Percentiles rank a stretch among this genome's conserved stretches.
phyloP scores from a whole-genome alignment of 2,797 vertebrate species.

The Xiphorhynchus erythropygius region DNA sequence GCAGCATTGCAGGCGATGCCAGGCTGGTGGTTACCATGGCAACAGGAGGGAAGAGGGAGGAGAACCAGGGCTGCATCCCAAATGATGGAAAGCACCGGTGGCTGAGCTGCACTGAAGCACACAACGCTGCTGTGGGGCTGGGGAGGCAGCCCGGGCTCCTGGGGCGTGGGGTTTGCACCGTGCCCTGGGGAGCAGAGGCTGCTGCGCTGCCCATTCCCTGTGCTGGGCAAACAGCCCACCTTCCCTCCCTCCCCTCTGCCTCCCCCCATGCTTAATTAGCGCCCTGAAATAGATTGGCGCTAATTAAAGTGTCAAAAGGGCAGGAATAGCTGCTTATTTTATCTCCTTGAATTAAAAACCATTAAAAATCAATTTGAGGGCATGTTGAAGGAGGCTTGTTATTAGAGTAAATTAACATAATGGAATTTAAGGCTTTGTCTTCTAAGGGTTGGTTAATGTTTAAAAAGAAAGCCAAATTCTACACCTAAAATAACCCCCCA shows the following conservation, averaged over 20 bases:
- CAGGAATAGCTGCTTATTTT: conserved; percentile 51
- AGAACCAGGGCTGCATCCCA: background rate
- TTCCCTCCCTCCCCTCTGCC: background rate
- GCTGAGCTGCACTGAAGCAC: background rate
- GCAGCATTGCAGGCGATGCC: conserved; percentile 47
- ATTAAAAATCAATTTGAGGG: conserved; percentile 67
- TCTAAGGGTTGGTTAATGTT: background rate
- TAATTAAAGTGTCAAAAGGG: conserved; percentile 59
- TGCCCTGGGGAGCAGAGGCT: background rate
- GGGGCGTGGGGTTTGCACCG: background rate
- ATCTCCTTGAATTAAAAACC: conserved; percentile 57
- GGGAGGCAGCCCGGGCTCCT: rapidly evolving
- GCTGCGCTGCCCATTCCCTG: background rate
- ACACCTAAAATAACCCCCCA: background rate
- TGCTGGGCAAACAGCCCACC: conserved; percentile 4
- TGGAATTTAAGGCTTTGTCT: conserved; percentile 21
- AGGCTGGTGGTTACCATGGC: conserved; percentile 28
- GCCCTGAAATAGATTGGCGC: background rate
- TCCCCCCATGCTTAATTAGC: conserved; percentile 35
- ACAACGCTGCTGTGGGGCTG: background rate
- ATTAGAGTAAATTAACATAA: conserved; percentile 57
- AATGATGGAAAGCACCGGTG: background rate
- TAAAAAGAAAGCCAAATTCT: background rate
- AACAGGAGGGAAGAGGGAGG: background rate
- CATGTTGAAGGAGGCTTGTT: conserved; percentile 44